Base-by-base conservation (phyloP, 2,113 vertebrate species). In the Tachysurus vachellii region DNA sequence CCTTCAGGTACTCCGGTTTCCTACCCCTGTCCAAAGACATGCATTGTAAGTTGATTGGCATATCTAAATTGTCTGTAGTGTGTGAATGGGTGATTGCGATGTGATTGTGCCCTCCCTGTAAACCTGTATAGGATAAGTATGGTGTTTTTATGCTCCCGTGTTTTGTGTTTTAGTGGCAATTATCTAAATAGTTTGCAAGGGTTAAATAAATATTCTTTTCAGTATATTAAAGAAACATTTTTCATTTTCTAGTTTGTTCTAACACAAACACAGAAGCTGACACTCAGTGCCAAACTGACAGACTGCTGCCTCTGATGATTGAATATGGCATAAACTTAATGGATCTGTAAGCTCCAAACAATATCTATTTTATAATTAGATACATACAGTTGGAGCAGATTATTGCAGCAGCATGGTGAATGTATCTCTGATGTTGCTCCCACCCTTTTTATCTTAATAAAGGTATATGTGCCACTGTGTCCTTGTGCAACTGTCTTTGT, bases 331-430 rank as follows among this genome's bases (percentile, higher is more conserved):
- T 21, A 68, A 71, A 44, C 19, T 36, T 71, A 73, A 68, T 68
- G n/a, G 12, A 66, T 14, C 64, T 42, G 68, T 4, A 71, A 42
- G 16, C 6, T 73, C 70, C 36, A 73, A 44, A 44, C 36, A 73
- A 16, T 36, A 36, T 36, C 36, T 36, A 36, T 36, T 36, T 36
- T 36, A 36, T 36, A 36, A 36, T 36, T 36, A 36, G 36, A 36
- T 36, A 85, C 85, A 89, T 85, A 79, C 80, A 88, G 84, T 88
- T 68, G 75, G 31, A 87, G 88, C 82, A 31, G 73, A 62, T 87
- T 14, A 47, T 57, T 81, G 31, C 16, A 64, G 14, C 84, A 59
- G 23, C 64, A 85, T 71, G 10, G 76, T 73, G 47, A 79, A 62
- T n/a, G 77, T 71, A 19, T 53, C 75, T 70, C n/a, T 76, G 1